Percentiles rank a stretch among this genome's conserved stretches.
Evolutionary conservation across 1,140 invertebrate species (phyloP).

Genomic region (Papilio machaon): DNA sequence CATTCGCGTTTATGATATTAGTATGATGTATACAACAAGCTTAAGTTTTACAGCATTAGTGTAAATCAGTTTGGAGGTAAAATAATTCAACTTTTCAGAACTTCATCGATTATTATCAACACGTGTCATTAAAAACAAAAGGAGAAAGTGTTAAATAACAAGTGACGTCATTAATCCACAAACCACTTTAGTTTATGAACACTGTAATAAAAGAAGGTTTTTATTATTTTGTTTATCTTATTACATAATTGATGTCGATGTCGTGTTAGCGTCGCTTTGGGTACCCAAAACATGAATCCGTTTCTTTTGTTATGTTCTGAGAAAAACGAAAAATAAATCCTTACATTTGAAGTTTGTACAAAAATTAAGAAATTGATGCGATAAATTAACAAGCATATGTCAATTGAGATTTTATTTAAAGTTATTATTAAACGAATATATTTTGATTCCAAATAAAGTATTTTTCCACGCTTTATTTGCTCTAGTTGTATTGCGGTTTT

Average conservation of each 20-base stretch:
- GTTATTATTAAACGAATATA: conserved; percentile 1
- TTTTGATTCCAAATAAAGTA: conserved; percentile 18
- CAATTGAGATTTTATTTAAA: conserved; percentile 9
- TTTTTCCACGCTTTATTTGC: conserved; percentile 13
- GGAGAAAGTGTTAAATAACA: background rate
- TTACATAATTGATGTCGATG: background rate
- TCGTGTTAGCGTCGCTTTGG: background rate
- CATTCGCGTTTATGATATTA: too few relatives aligned
- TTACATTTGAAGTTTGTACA: background rate
- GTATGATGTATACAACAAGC: too few relatives aligned
- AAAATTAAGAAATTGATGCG: background rate
- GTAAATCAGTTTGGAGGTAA: background rate
- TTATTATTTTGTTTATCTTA: background rate
- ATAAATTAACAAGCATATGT: background rate
- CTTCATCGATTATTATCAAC: background rate
- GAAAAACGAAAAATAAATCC: background rate
- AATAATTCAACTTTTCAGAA: background rate
- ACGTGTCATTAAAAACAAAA: too few relatives aligned
- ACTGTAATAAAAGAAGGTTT: background rate
- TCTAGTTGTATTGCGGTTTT: background rate
- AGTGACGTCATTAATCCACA: background rate
- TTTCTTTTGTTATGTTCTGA: background rate
- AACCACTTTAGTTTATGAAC: background rate
- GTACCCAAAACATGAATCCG: background rate
- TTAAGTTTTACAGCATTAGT: background rate